Percentiles rank a stretch among this genome's conserved stretches.
Conservation (phyloP, 2,797 vertebrate genomes). For the Odontamblyopus lacepedii region DNA sequence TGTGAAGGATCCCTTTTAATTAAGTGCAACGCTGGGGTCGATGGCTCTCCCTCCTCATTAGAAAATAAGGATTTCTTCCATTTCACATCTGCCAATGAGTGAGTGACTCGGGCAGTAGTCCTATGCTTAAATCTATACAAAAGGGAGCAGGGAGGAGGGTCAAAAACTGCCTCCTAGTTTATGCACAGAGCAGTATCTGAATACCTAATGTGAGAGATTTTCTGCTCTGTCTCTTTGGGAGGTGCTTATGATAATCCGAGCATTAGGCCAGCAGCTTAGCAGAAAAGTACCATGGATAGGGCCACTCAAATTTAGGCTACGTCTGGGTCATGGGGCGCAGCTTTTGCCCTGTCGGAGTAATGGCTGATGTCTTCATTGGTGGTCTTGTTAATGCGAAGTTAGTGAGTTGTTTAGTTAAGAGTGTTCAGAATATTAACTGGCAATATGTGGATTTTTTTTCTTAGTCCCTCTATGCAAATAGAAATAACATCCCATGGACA, state of each 20-base stretch:
- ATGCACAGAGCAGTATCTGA: conserved; percentile 50
- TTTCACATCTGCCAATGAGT: conserved; percentile 67
- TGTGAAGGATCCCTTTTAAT: conserved; percentile 83
- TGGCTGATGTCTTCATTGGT: conserved; percentile 11
- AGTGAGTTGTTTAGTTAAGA: not conserved
- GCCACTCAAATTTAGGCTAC: conserved; percentile 35
- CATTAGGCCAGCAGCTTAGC: conserved; percentile 58
- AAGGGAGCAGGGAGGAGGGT: conserved; percentile 39
- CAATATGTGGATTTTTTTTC: not conserved
- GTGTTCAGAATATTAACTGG: not conserved
- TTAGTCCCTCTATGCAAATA: not conserved
- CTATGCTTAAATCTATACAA: conserved; percentile 54
- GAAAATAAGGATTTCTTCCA: conserved; percentile 65
- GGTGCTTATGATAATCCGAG: conserved; percentile 68
- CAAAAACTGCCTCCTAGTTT: conserved; percentile 44
- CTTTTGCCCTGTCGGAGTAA: conserved; percentile 25
- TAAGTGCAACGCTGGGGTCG: conserved; percentile 73
- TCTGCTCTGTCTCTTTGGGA: conserved; percentile 53
- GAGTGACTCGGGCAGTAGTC: conserved; percentile 53
- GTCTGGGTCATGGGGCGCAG: conserved; percentile 38
- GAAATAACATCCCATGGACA: not conserved
- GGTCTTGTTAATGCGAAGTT: not conserved
- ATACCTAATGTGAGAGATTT: conserved; percentile 53
- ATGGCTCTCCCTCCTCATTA: conserved; percentile 78
- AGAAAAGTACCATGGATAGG: conserved; percentile 46